phyloP scores from a whole-genome alignment of 2,888 invertebrate species.

The Cylindroiulus punctatus region DNA sequence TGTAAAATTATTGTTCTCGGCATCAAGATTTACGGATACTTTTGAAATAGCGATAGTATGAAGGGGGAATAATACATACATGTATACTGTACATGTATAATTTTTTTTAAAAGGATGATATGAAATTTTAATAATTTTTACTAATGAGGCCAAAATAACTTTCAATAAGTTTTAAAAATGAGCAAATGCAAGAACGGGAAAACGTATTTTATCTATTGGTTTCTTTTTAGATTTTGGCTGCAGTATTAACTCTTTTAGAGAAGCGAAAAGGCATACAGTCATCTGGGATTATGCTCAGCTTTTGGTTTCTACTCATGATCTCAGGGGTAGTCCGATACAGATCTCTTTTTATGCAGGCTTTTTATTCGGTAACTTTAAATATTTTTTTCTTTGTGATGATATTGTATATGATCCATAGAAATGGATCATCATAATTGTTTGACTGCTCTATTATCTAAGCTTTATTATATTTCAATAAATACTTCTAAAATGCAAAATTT shows the following conservation, averaged over 20 bases:
- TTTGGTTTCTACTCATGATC: conserved; percentile 83
- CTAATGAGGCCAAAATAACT: no score
- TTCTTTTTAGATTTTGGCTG: conserved; percentile 75
- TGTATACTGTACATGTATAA: no score
- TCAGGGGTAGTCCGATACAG: conserved; percentile 80
- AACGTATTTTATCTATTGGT: conserved; percentile 57
- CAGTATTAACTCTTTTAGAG: conserved; percentile 79
- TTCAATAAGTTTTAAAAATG: no score
- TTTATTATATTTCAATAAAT: no score
- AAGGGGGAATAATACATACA: no score
- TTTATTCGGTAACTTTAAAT: conserved; percentile 56
- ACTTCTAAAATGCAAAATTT: no score
- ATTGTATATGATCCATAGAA: neutral
- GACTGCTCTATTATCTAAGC: neutral
- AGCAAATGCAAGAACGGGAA: no score
- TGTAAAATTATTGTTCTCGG: no score
- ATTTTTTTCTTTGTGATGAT: neutral
- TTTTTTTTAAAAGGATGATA: no score
- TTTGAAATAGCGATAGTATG: no score
- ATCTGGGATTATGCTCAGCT: conserved; percentile 89
- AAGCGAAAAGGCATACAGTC: conserved; percentile 85
- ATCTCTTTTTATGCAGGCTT: conserved; percentile 68
- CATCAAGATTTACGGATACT: no score
- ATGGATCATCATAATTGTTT: neutral
- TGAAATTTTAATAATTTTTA: no score